phyloP scores from a whole-genome alignment of 2,113 vertebrate species.

The Dicaeum eximium region DNA sequence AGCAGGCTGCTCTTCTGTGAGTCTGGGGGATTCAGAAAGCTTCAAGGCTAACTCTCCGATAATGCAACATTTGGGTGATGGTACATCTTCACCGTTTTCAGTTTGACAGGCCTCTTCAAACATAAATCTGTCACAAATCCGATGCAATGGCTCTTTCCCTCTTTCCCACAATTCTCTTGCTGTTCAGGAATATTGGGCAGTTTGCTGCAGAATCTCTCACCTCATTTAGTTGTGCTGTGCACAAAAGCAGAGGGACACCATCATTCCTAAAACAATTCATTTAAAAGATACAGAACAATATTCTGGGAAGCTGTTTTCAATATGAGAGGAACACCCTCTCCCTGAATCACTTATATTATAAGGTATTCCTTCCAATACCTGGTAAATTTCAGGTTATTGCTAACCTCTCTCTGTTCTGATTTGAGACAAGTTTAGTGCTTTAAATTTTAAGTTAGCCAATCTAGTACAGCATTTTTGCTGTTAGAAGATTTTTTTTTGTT shows the following conservation, averaged over 20 bases:
- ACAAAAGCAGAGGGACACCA: not conserved
- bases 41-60: not conserved
- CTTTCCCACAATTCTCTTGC: not conserved
- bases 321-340: not conserved
- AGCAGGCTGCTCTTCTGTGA: not conserved
- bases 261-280: accelerated
- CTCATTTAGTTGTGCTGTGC: not conserved
- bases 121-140: not conserved
- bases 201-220: not conserved
- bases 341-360: not conserved
- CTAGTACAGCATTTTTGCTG: not conserved
- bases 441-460: not conserved
- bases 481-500: not conserved
- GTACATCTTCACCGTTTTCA: not conserved
- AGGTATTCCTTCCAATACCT: not conserved
- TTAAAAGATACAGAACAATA: not conserved
- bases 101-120: not conserved
- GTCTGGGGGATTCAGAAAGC: not conserved
- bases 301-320: not conserved
- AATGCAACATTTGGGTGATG: not conserved
- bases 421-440: not conserved
- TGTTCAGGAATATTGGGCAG: not conserved
- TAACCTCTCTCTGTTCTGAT: not conserved
- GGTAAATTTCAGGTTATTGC: not conserved
- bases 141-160: not conserved